These are phyloP conservation scores for Yponomeuta malinellus DNA, from an alignment of 2,888 invertebrate species.

Conservation along the genomic window DNA sequence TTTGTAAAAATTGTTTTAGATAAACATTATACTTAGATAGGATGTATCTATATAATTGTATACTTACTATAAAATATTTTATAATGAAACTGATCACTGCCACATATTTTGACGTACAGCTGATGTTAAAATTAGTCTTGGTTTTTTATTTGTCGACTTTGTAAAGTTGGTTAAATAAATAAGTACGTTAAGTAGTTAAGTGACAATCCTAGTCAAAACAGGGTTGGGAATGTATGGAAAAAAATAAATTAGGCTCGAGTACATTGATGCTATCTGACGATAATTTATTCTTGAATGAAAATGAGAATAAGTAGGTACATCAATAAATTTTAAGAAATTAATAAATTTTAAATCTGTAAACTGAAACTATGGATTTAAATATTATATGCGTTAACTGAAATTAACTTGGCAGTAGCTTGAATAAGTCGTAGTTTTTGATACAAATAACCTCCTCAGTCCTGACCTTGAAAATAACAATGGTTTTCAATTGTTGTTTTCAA, in stretches of 20 bases:
- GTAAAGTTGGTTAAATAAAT: not conserved
- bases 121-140: constrained; percentile 1
- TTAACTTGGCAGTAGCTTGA: not conserved
- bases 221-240: constrained; percentile 54
- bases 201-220: constrained; percentile 72
- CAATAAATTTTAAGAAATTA: too few species aligned
- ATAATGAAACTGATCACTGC: constrained; percentile 61
- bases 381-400: too few species aligned
- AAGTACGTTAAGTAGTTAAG: constrained; percentile 25
- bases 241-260: not conserved
- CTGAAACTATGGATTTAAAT: too few species aligned
- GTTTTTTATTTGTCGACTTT: constrained; percentile 18
- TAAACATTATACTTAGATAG: not conserved
- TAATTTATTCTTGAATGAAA: not conserved
- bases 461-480: too few species aligned
- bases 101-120: constrained; percentile 37
- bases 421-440: not conserved
- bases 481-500: too few species aligned
- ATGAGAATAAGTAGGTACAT: too few species aligned
- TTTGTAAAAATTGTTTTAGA: constrained; percentile 21
- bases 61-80: constrained; percentile 26
- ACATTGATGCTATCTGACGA: not conserved
- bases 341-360: too few species aligned
- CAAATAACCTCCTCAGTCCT: not conserved
- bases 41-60: not conserved